Conservation (phyloP, 2,113 vertebrate genomes). For the Malurus melanocephalus region DNA sequence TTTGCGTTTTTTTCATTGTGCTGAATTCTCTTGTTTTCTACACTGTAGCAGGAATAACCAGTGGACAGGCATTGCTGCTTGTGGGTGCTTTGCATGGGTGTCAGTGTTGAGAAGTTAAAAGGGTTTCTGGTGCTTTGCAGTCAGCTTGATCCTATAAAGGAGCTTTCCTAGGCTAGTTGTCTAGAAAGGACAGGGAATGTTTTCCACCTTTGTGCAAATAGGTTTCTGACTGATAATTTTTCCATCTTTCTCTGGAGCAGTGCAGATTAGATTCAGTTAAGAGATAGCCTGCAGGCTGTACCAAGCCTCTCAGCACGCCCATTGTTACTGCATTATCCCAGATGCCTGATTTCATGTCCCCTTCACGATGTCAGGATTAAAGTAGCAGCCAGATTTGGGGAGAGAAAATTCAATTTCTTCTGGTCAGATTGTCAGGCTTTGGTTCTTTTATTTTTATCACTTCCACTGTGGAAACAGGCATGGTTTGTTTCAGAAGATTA, state of each 20-base stretch:
- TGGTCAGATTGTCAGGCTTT: neutral
- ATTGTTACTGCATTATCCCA: conserved; percentile 17
- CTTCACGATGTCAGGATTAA: conserved; percentile 27
- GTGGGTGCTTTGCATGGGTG: neutral
- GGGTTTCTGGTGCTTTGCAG: neutral
- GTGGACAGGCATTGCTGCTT: neutral
- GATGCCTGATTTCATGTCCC: neutral
- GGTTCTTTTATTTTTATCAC: neutral
- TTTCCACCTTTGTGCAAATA: neutral
- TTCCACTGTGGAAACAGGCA: neutral
- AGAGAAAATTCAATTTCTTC: conserved; percentile 27
- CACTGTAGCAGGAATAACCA: neutral
- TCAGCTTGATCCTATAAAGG: neutral
- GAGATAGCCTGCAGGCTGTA: conserved; percentile 14
- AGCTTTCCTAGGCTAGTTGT: neutral
- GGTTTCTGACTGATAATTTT: conserved; percentile 31
- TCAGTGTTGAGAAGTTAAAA: neutral
- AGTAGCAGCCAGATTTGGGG: neutral
- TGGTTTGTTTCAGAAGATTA: neutral
- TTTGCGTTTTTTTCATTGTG: neutral
- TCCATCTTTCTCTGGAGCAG: conserved; percentile 14
- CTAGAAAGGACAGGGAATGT: neutral
- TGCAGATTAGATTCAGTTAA: conserved; percentile 32
- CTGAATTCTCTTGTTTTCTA: neutral
- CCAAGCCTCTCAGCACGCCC: neutral